These are phyloP conservation scores for Merops nubicus DNA, from an alignment of 2,113 vertebrate genomes.

Conservation along the genomic window DNA sequence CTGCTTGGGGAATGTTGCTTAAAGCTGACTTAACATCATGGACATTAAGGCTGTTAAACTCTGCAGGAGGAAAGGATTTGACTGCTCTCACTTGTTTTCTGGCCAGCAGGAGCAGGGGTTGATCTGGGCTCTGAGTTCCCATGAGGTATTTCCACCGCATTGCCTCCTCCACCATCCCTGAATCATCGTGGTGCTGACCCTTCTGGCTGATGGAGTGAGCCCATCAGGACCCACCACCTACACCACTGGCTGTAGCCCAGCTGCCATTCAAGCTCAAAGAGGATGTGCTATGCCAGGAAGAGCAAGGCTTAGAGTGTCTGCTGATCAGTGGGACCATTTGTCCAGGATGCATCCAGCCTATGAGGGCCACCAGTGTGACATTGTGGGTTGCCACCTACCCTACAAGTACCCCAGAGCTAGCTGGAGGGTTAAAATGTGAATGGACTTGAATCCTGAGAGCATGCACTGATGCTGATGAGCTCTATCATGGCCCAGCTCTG, in stretches of 20 bases:
- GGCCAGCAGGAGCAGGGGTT: not conserved
- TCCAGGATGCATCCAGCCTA: not conserved
- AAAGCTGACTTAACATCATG: not conserved
- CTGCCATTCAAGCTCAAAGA: not conserved
- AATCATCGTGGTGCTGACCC: not conserved
- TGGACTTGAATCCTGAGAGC: not conserved
- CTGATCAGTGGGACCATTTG: rapidly evolving
- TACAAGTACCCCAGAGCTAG: not conserved
- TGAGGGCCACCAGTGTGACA: not conserved
- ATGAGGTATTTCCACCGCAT: not conserved
- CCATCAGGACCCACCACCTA: not conserved
- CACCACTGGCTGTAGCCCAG: not conserved
- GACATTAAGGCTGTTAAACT: not conserved
- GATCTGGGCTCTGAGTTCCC: not conserved
- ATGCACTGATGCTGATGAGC: not conserved
- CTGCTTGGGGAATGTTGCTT: not conserved
- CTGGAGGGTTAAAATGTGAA: not conserved
- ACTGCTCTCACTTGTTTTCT: not conserved
- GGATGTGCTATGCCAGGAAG: not conserved
- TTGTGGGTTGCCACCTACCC: not conserved
- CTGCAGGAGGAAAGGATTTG: not conserved
- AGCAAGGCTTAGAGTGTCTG: not conserved
- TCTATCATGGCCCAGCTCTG: not conserved
- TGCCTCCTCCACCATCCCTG: not conserved
- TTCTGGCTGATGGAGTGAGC: not conserved